These are phyloP conservation scores for Oncopeltus fasciatus DNA, from an alignment of 1,140 invertebrate genomes.

Conservation along the genomic window DNA sequence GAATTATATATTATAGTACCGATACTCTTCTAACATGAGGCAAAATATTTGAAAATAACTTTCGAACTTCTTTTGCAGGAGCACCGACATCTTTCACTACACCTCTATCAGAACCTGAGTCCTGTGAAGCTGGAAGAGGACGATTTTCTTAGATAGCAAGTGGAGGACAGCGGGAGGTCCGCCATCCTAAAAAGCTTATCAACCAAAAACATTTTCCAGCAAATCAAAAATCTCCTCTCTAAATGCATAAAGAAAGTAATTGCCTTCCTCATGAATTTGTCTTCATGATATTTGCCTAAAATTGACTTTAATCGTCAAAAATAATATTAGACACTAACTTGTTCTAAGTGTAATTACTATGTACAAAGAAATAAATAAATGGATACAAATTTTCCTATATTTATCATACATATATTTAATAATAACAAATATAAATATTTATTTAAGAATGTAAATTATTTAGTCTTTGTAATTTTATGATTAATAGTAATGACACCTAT, in stretches of 20 bases:
- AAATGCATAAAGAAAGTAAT: constrained; percentile 4
- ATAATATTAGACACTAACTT: neutral
- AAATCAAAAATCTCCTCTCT: constrained; percentile 2
- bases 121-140: constrained; percentile 16
- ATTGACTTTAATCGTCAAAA: neutral
- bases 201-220: constrained; percentile 1
- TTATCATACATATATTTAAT: neutral
- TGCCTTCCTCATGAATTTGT: neutral
- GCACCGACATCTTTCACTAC: constrained; percentile 14
- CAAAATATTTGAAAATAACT: too few species aligned
- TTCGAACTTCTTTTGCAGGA: constrained; percentile 12
- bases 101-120: constrained; percentile 17
- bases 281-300: constrained; percentile 5
- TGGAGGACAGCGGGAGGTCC: neutral
- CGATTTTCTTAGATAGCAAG: constrained; percentile 16
- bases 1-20: too few species aligned
- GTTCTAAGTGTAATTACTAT: neutral
- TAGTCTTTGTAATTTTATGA: neutral
- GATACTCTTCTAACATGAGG: too few species aligned
- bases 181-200: neutral
- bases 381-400: neutral
- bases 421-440: neutral
- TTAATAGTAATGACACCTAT: neutral
- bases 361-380: neutral
- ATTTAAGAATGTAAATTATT: too few species aligned